Base-by-base conservation (phyloP, 2,888 invertebrate genomes). In the Oligia strigilis region DNA sequence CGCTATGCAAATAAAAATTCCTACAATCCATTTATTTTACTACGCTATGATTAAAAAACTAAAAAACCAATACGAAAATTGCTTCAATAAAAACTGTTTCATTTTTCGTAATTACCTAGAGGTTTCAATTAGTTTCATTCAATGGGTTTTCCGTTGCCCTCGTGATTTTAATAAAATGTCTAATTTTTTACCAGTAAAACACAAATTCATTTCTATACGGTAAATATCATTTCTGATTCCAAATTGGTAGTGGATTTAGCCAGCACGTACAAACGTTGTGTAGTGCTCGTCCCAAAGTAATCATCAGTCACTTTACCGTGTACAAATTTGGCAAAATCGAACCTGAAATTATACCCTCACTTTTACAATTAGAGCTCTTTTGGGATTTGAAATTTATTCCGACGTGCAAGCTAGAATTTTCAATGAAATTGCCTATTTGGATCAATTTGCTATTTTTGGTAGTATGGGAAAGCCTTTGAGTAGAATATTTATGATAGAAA, bases 301-400 rank as follows among this genome's bases (percentile, higher is more conserved):
- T 85, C 77, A 81, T 75, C 49, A 78, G 80, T 71, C 75, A 76
- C 71, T 78, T 81, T 80, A 29, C 74, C 60, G 49, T 70, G 73
- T 74, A 80, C 77, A 78, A 79, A 81, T 80, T 83, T 52, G 78
- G 46, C 55, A 64, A 87, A 87, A 81, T 88, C 69, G 78, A 81
- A 81, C 69, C 77, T 43, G 58, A 75, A 82, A 83, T 87, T 77
- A 83, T 84, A 82, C 76, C 70, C 65, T 36, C 77, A 79, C 78
- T 81, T 85, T 80, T 43, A 55, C 77, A 88, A 85, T 85, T 85
- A 83, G 75, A 70, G 46, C 66, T 55, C 75, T 72, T 77, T 86
- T 67, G 83, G 80, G 79, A 82, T 55, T 83, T 65, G 0, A 82
- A 85, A 82, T 88, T 72, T 76, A 88, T 85, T 82, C 62, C 52